A percentile compares a stretch with the other conserved stretches of the same genome.
phyloP scores from a whole-genome alignment of 2,113 vertebrate species.

The Petromus typicus region DNA sequence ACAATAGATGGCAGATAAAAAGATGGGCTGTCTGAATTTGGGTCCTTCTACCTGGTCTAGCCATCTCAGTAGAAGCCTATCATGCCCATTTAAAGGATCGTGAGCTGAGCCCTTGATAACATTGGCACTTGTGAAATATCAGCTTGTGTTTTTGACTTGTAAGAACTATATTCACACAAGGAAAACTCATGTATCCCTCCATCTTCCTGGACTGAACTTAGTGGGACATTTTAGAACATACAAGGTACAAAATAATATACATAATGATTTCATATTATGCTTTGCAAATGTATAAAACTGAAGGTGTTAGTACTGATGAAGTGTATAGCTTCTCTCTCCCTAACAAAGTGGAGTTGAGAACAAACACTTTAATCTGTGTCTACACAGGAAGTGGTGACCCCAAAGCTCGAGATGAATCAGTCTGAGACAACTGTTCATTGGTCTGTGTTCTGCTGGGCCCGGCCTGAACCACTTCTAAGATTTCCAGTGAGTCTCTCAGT shows the following conservation, averaged over 20 bases:
- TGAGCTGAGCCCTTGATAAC: not conserved
- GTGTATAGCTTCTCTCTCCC: not conserved
- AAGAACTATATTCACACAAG: not conserved
- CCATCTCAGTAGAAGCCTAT: rapidly evolving
- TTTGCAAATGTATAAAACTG: not conserved
- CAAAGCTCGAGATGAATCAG: not conserved
- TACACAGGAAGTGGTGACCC: not conserved
- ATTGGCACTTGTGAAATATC: not conserved
- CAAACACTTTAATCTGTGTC: not conserved
- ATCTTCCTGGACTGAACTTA: not conserved
- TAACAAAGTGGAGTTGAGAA: not conserved
- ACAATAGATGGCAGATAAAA: not conserved
- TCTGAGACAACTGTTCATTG: rapidly evolving
- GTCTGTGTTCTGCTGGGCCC: rapidly evolving
- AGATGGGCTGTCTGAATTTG: too few species aligned
- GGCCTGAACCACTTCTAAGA: not conserved
- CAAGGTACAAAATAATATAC: not conserved
- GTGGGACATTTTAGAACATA: not conserved
- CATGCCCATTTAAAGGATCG: not conserved
- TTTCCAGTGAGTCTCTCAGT: not conserved
- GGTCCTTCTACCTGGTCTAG: not conserved
- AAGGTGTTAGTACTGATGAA: not conserved
- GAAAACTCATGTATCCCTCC: not conserved
- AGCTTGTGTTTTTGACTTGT: not conserved
- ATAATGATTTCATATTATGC: not conserved